Conservation (phyloP, 2,888 invertebrate species). For the Lypha dubia region DNA sequence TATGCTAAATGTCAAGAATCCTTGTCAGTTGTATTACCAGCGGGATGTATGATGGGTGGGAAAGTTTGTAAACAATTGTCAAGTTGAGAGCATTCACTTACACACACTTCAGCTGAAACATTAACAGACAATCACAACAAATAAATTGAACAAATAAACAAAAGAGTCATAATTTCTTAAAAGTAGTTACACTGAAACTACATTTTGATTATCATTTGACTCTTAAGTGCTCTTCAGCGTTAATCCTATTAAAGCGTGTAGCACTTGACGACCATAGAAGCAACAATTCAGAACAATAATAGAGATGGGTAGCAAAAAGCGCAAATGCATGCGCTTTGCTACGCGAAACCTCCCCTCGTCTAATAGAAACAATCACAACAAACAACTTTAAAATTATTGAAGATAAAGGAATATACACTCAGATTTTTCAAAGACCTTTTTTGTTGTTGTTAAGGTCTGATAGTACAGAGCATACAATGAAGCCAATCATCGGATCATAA, state of each 20-base stretch:
- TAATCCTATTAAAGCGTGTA: conserved; percentile 82
- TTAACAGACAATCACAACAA: conserved; percentile 70
- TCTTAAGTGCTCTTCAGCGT: conserved; percentile 82
- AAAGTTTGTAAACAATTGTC: conserved; percentile 81
- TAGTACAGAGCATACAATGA: conserved; percentile 76
- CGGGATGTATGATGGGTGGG: conserved; percentile 77
- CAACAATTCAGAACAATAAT: conserved; percentile 32
- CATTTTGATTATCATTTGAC: conserved; percentile 78
- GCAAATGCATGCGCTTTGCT: conserved; percentile 11
- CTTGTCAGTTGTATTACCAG: conserved; percentile 65
- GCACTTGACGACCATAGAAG: conserved; percentile 69
- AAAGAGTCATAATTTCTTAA: conserved; percentile 36
- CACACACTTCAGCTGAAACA: conserved; percentile 50
- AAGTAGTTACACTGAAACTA: conserved; percentile 67
- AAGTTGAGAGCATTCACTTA: conserved; percentile 60
- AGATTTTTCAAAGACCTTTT: not conserved
- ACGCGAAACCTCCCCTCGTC: conserved; percentile 35
- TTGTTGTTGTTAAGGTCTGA: conserved; percentile 9
- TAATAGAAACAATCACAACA: conserved; percentile 61
- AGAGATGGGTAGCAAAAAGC: conserved; percentile 42
- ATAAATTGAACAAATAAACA: conserved; percentile 50
- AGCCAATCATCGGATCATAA: conserved; percentile 83
- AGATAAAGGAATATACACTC: not conserved
- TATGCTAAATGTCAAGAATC: conserved; percentile 59
- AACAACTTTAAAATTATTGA: conserved; percentile 42